Percentiles rank a stretch among this genome's conserved stretches.
Evolutionary conservation across 2,888 invertebrate genomes (phyloP).

Genomic region (Drosophila algonquin): DNA sequence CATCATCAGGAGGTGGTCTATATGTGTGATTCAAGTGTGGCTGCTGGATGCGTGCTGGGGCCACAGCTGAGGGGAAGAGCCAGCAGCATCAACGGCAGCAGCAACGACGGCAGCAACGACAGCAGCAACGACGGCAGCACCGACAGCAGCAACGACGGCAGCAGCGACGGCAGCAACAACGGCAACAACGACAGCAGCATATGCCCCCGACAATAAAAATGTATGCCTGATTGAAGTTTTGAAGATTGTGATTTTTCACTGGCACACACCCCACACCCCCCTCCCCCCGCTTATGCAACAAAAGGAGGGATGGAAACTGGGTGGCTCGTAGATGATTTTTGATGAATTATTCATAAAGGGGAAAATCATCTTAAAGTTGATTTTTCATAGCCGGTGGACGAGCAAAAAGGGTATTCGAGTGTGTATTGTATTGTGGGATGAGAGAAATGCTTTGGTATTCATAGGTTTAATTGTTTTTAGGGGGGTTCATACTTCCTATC

Average conservation of each 20-base stretch:
- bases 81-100: background rate
- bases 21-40: slow-evolving; percentile 6
- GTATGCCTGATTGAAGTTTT: slow-evolving; percentile 75
- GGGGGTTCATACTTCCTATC: background rate
- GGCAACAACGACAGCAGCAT: slow-evolving; percentile 39
- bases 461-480: background rate
- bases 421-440: background rate
- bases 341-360: slow-evolving; percentile 72
- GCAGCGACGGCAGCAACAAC: too few relatives aligned
- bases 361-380: slow-evolving; percentile 24
- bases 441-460: background rate
- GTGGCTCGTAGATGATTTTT: slow-evolving; percentile 13
- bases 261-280: background rate
- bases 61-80: slow-evolving; percentile 5
- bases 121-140: slow-evolving; percentile 30
- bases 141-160: too few relatives aligned
- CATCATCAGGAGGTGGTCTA: slow-evolving; percentile 53
- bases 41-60: background rate
- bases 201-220: slow-evolving; percentile 71
- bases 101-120: too few relatives aligned
- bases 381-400: background rate
- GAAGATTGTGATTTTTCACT: slow-evolving; percentile 50
- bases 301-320: slow-evolving; percentile 33
- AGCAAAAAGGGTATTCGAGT: background rate
- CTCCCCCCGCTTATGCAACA: background rate